Base-by-base conservation (phyloP, 2,113 vertebrate genomes). In the Platysternon megacephalum region DNA sequence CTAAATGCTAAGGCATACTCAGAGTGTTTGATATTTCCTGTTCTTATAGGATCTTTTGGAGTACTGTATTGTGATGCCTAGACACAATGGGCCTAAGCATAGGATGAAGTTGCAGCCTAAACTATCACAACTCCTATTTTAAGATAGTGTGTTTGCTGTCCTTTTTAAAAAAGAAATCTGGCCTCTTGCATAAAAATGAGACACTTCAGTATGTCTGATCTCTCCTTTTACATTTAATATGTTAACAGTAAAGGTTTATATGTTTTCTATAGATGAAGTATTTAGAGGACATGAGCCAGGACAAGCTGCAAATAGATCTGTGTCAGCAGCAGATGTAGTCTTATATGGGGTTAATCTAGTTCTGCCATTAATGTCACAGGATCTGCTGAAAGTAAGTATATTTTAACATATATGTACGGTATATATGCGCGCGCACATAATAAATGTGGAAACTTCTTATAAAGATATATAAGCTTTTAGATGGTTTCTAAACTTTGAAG, bases 291-390 rank as follows among this genome's bases (percentile, higher is more conserved):
- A 99, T 82, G 99, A 99, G 88, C 99, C 99, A 89, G 99, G 99
- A 88, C 99, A 99, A 81, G 99, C 98, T 26, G 98, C 99, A 82
- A 98, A 95, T 84, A 98, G 99, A 94, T 98, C 99, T 1, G 99
- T 99, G 8, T 99, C 99, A 0, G 99, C 99, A 21, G 99, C 99
- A 52, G 99, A 99, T 79, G 99, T 99, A 48, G 99, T 99, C 90
- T 99, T 99, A 29, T 99, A 99, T 53, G 99, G 99, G 8, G 99
- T 99, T 93, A 99, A 99, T 96, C 99, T 99, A 58, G 99, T 99
- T 87, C 98, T 99, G 91, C 99, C 99, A 9, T 98, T 99, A 94
- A 99, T 99, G 99, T 99, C 99, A 94, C 99, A 99, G 97, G 99
- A 99, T 97, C 98, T 99, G 94, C 98, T 99, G 90, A 99, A 99